Base-by-base conservation (phyloP, 1,140 invertebrate genomes). In the Trichoplusia ni region DNA sequence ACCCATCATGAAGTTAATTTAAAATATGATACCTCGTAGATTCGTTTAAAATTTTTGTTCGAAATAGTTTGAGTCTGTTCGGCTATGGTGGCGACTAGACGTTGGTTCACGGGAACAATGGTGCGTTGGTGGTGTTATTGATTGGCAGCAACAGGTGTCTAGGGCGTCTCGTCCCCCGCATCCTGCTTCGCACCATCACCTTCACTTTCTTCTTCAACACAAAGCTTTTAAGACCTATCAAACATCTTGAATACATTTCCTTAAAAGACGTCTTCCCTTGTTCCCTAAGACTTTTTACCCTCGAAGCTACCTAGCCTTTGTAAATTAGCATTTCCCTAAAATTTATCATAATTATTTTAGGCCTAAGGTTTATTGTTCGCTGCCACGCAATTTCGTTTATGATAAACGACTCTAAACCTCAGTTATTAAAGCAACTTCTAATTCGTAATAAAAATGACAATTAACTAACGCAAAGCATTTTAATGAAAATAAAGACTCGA, bases 141-240 rank as follows among this genome's bases (percentile, higher is more conserved):
- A 89, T 89, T 89, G 82, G 66, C 56, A 69, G 69, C 82, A 85
- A 89, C 86, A 89, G 81, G 84, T 86, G 64, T 84, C 63, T 78
- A 79, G 82, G 86, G 80, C 79, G 83, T 79, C 74, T 61, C 75
- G 73, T 71, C 73, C 82, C 81, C 76, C 82, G 69, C 77, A 11
- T 38, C 40, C 40, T 40, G 11, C 38, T 65, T 64, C 16, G 8
- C 44, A 67, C 64, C 67, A 67, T 59, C 60, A 79, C 58, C 82
- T 84, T 82, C 78, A 82, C 82, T 85, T 81, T 84, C 74, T 84
- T 77, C 77, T 51, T 61, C 63, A 16, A 47, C 14, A 56, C 31
- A 37, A 29, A 35, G 33, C 27, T 47, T 49, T 59, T 38, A 37
- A n/a, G 35, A 33, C 49, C 8, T 31, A 31, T 42, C n/a, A 18